Percentiles rank a stretch among this genome's conserved stretches.
Evolutionary conservation across 2,797 vertebrate genomes (phyloP).

Genomic region (Leptoclinus maculatus): DNA sequence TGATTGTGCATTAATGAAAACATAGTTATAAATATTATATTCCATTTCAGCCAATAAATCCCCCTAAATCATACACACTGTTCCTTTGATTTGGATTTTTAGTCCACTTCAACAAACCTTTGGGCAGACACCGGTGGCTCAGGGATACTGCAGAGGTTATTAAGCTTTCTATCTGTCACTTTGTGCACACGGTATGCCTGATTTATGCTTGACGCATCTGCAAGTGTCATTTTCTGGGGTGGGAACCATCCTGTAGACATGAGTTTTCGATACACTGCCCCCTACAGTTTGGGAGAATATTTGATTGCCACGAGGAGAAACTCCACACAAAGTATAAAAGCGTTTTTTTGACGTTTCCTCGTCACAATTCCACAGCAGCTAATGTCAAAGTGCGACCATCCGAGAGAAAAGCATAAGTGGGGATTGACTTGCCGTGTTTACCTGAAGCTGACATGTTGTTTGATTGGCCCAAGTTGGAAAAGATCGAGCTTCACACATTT

Average conservation of each 20-base stretch:
- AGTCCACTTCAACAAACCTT: neutral
- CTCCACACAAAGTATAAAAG: neutral
- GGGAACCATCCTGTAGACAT: neutral
- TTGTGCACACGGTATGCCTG: neutral
- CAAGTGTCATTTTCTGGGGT: neutral
- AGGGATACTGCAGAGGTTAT: neutral
- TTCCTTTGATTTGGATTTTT: neutral
- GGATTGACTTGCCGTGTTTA: neutral
- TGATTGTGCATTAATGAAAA: too few species aligned
- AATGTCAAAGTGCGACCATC: neutral
- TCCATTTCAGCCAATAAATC: too few species aligned
- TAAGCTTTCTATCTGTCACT: neutral
- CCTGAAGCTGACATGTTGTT: neutral
- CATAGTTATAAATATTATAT: too few species aligned
- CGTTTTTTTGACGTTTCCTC: neutral
- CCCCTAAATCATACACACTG: too few species aligned
- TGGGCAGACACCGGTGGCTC: neutral
- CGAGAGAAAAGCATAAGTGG: neutral
- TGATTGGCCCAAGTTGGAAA: neutral
- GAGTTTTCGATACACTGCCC: neutral
- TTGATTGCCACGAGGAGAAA: neutral
- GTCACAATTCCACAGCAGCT: neutral
- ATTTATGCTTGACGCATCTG: neutral
- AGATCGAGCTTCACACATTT: neutral
- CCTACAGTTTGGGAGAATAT: neutral